Evolutionary conservation across 2,797 vertebrate genomes (phyloP).

Genomic region (Graptemys geographica): DNA sequence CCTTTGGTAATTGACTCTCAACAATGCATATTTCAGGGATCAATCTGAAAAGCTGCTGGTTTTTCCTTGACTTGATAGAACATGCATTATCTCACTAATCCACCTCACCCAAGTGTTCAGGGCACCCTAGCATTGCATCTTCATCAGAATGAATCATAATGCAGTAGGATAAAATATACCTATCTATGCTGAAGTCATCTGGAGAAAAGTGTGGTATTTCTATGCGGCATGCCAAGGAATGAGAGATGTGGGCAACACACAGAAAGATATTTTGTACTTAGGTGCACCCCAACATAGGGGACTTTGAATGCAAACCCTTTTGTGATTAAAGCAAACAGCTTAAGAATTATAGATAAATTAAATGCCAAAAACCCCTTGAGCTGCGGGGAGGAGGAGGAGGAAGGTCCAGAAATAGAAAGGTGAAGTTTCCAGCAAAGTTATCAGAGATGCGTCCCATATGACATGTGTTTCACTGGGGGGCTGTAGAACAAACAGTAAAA

Average conservation of each 20-base stretch:
- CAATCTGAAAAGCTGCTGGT: neutral
- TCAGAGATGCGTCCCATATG: neutral
- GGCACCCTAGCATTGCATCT: neutral
- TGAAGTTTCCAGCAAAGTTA: neutral
- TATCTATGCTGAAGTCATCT: neutral
- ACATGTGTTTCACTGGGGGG: neutral
- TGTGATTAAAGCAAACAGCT: neutral
- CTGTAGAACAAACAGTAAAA: neutral
- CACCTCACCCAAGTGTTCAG: neutral
- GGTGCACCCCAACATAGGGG: neutral
- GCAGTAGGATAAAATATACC: neutral
- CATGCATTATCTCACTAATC: neutral
- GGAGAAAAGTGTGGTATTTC: neutral
- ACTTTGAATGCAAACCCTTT: neutral
- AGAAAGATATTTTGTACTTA: neutral
- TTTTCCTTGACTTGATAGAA: neutral
- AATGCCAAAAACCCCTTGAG: neutral
- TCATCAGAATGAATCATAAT: neutral
- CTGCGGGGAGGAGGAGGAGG: neutral
- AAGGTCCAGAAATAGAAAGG: neutral
- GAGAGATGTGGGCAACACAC: neutral
- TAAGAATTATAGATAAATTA: neutral
- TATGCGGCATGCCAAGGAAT: neutral
- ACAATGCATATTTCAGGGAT: neutral
- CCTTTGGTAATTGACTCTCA: neutral